Base-by-base conservation (phyloP, 2,113 vertebrate genomes). In the Arizona elegans region DNA sequence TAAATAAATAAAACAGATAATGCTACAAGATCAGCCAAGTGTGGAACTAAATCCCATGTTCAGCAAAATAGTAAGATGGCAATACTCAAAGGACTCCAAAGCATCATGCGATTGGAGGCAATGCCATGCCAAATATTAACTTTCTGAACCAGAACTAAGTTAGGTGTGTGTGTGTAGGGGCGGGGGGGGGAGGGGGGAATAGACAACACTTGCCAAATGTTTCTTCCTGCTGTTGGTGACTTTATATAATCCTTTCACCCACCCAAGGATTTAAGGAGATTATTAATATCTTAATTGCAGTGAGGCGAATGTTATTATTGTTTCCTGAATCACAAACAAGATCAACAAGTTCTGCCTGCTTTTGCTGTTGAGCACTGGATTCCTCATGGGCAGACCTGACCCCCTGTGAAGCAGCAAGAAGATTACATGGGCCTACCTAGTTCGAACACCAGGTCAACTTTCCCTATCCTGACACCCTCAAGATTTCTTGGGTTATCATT, bases 161-260 rank as follows among this genome's bases (percentile, higher is more conserved):
- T 38, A 38, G 33, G 70, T 21, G 53, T 11, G 53, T 50, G 50
- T 50, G 50, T 75, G 19, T 50, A 1, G 5, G 47, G 43, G 3
- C 43, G 15, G n/a, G n/a, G 13, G 65, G n/a, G 0, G 29, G 13
- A 3, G n/a, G 4, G 1, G 12, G 5, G 0, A 33, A 33, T 33
- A 86, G 23, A 12, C 75, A 43, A 47, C 26, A 4, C 70, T 56
- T 91, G 70, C 53, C 90, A 91, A 91, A 43, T 43, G 10, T 87
- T 59, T 23, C 24, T 87, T 87, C 5, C n/a, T 70, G 7, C 23
- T 53, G 21, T 2, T 8, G 24, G 43, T 50, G 58, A 70, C 58
- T 92, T 56, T 43, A 86, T 29, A 7, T 24, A 65, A 70, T 23
- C 15, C 43, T 8, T 92, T 85, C 58, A 65, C 4, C 86, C 47